These are phyloP conservation scores for Calyptomena viridis DNA, from an alignment of 2,113 vertebrate species.

Conservation along the genomic window DNA sequence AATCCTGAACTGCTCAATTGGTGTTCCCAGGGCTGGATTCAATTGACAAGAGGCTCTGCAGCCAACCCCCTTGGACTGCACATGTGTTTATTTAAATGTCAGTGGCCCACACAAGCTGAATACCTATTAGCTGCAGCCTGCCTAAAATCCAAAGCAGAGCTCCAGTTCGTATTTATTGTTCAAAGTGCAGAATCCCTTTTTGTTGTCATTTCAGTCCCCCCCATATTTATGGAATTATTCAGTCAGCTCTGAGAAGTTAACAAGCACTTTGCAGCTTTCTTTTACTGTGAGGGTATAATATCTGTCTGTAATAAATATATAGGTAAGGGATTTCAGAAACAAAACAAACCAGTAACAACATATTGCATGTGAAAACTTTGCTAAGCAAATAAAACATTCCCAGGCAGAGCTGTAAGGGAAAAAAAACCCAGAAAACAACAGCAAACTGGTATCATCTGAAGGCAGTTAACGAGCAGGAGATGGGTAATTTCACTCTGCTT, in stretches of 20 bases:
- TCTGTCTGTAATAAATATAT: constrained; percentile 40
- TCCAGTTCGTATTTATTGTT: constrained; percentile 35
- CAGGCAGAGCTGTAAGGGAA: background rate
- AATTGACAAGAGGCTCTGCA: constrained; percentile 46
- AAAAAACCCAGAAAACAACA: background rate
- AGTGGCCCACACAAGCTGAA: constrained; percentile 65
- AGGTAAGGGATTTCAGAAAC: constrained; percentile 43
- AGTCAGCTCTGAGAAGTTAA: constrained; percentile 57
- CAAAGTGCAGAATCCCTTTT: constrained; percentile 39
- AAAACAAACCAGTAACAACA: constrained; percentile 43
- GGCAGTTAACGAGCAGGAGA: background rate
- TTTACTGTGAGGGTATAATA: constrained; percentile 41
- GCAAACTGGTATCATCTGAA: constrained; percentile 12
- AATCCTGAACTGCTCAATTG: background rate
- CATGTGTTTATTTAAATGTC: constrained; percentile 65
- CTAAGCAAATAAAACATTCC: constrained; percentile 34
- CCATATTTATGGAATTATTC: constrained; percentile 50
- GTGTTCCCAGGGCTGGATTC: constrained; percentile 54
- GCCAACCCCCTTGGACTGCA: constrained; percentile 55
- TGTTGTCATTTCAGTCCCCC: constrained; percentile 29
- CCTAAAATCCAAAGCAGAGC: constrained; percentile 43
- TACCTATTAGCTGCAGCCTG: constrained; percentile 52
- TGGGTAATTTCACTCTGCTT: background rate
- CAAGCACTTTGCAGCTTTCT: constrained; percentile 35
- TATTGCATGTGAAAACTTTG: constrained; percentile 46